phyloP scores from a whole-genome alignment of 2,888 invertebrate species.

The Calliphora vomitoria region DNA sequence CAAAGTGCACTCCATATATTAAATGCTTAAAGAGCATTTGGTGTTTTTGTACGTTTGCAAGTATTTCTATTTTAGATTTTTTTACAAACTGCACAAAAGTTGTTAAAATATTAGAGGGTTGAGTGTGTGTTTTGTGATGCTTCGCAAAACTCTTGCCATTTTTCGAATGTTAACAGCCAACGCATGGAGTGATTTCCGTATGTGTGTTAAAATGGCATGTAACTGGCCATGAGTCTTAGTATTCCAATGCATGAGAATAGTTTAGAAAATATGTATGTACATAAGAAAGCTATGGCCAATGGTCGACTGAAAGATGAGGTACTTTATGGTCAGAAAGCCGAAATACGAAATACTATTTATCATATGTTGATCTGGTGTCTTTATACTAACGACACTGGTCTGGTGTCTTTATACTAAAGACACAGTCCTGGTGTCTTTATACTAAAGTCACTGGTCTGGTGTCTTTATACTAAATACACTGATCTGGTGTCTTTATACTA shows the following conservation, averaged over 20 bases:
- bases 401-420: too few species aligned
- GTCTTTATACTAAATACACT: too few species aligned
- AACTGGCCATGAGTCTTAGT: neutral
- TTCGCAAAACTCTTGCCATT: slow-evolving; percentile 21
- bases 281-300: neutral
- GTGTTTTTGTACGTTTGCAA: slow-evolving; percentile 1
- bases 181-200: slow-evolving; percentile 23
- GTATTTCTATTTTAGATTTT: slow-evolving; percentile 10
- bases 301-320: neutral
- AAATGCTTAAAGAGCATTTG: slow-evolving; percentile 60
- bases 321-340: too few species aligned
- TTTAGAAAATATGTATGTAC: neutral
- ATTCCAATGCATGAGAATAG: neutral
- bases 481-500: too few species aligned
- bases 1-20: slow-evolving; percentile 66
- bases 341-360: too few species aligned
- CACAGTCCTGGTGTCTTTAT: too few species aligned
- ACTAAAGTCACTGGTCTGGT: too few species aligned
- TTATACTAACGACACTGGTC: too few species aligned
- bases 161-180: neutral
- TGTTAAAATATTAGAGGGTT: slow-evolving; percentile 19
- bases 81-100: slow-evolving; percentile 26
- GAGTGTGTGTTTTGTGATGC: neutral
- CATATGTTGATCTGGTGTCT: too few species aligned
- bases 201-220: slow-evolving; percentile 14